Base-by-base conservation (phyloP, 2,888 invertebrate genomes). In the Schizotus pectinicornis region DNA sequence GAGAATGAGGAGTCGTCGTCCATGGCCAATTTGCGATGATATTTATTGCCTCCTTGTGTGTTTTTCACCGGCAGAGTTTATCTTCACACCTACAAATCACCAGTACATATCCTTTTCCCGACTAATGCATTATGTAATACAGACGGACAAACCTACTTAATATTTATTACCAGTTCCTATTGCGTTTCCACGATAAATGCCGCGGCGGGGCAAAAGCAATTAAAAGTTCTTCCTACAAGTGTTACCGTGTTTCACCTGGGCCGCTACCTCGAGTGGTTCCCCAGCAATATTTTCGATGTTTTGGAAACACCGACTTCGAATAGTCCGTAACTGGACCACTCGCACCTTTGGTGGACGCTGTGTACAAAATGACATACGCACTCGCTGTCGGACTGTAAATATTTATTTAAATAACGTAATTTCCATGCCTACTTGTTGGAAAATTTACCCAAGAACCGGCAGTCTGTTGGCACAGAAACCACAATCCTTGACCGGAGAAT, bases 101-200 rank as follows among this genome's bases (percentile, higher is more conserved):
- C 52, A 48, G 48, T 42, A 54, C 47, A 39, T 54, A 54, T 54
- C 54, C 48, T 60, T 42, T 52, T 39, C 52, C 42, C 50, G 51
- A 52, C 57, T 61, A 61, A 61, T 61, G 58, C 51, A 58, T 61
- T 61, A 58, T 61, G 61, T 61, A 61, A 61, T 58, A 58, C 57
- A 49, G 46, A 47, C 50, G 46, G 50, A 61, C 59, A 56, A 51
- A 53, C 49, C 55, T 43, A 55, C 46, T 58, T 54, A 56, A 59
- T 62, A 59, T 62, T 62, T 62, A 59, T 62, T 63, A 56, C 59
- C 45, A 48, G 55, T 58, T 61, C 57, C 62, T 48, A 54, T 59
- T 57, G 55, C 57, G 42, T 56, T 64, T 59, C 41, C 52, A 53
- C 57, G 52, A 62, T 62, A 55, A 62, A 59, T 48, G 43, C 59